Conservation (phyloP, 1,140 invertebrate genomes). For the Drosophila mojavensis region DNA sequence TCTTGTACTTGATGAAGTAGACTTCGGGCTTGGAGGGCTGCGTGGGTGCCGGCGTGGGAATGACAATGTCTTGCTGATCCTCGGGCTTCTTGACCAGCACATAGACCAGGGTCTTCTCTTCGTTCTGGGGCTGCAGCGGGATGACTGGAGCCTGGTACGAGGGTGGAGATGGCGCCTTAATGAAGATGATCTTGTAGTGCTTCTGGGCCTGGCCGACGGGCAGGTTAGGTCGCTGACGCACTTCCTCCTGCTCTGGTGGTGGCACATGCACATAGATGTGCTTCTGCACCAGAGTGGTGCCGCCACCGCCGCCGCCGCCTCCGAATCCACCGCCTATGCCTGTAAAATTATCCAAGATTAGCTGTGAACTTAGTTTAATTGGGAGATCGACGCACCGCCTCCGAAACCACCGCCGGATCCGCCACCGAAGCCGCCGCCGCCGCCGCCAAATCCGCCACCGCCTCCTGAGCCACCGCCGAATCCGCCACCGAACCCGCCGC, state of each 20-base stretch:
- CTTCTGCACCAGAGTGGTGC: constrained; percentile 88
- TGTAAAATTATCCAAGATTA: constrained; percentile 32
- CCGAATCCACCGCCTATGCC: constrained; percentile 83
- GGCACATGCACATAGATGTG: constrained; percentile 93
- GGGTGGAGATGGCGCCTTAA: constrained; percentile 92
- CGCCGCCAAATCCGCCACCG: constrained; percentile 52
- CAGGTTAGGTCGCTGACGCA: constrained; percentile 86
- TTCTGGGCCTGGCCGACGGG: constrained; percentile 89
- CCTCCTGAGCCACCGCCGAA: constrained; percentile 51
- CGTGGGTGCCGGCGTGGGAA: constrained; percentile 90
- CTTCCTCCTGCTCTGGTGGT: constrained; percentile 89
- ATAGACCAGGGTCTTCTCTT: constrained; percentile 95
- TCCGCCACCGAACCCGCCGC: constrained; percentile 67
- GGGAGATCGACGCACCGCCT: constrained; percentile 61
- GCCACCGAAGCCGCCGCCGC: constrained; percentile 50
- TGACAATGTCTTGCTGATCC: constrained; percentile 90
- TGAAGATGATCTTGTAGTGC: constrained; percentile 95
- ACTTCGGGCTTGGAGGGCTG: constrained; percentile 94
- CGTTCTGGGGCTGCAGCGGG: constrained; percentile 90
- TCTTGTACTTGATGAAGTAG: constrained; percentile 95
- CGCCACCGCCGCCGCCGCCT: constrained; percentile 84
- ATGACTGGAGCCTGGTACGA: constrained; percentile 90
- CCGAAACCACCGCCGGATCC: constrained; percentile 78
- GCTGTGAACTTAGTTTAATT: constrained; percentile 17
- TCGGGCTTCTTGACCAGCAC: constrained; percentile 94